Percentiles rank a stretch among this genome's conserved stretches.
Evolutionary conservation across 2,888 invertebrate species (phyloP).

Genomic region (Perdita meconis): DNA sequence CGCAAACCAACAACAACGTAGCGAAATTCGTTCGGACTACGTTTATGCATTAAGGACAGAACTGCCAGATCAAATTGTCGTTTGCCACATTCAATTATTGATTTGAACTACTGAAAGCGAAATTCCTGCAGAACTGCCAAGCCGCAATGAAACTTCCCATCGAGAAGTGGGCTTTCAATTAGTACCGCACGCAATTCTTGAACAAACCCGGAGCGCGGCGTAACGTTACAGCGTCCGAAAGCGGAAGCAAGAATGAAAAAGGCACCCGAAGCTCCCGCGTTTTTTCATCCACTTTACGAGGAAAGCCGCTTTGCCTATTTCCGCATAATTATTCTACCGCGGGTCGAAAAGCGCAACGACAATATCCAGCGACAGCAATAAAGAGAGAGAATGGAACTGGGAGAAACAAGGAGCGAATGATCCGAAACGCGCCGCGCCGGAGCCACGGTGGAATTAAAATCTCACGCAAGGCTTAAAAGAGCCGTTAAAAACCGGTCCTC

Average conservation of each 20-base stretch:
- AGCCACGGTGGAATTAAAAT: constrained; percentile 56
- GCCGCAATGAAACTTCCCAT: neutral
- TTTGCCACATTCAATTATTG: neutral
- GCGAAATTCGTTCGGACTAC: no score
- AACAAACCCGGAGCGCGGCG: neutral
- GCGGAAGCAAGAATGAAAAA: neutral
- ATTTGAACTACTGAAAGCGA: neutral
- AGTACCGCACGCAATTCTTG: neutral
- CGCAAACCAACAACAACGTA: no score
- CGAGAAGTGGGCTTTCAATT: neutral
- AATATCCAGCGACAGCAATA: constrained; percentile 21
- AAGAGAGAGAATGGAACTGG: neutral
- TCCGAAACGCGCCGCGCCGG: constrained; percentile 20
- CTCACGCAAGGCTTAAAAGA: constrained; percentile 61
- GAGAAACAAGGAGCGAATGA: neutral
- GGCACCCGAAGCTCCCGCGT: neutral
- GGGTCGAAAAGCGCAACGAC: constrained; percentile 17
- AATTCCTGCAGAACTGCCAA: neutral
- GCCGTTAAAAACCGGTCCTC: constrained; percentile 34
- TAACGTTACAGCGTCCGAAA: neutral
- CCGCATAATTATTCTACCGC: constrained; percentile 23
- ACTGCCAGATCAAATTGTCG: no score
- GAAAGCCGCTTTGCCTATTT: constrained; percentile 2
- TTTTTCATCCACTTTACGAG: neutral
- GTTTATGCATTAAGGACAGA: no score